Evolutionary conservation across 2,113 vertebrate genomes (phyloP), one percentile per base, ranked within the genome.

Genomic region (Odontophorus gujanensis): DNA sequence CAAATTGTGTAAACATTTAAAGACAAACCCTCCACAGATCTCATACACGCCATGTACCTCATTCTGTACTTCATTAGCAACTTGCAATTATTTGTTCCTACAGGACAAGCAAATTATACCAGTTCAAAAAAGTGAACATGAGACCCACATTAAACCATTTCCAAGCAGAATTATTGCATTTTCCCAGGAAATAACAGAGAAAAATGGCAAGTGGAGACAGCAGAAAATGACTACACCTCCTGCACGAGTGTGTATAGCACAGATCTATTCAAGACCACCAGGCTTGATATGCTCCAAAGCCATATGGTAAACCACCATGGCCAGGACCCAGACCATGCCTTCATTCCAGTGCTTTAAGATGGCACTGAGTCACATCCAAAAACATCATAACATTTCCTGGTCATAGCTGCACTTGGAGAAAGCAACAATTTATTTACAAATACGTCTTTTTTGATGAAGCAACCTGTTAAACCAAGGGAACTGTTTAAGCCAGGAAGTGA

Each of bases 271-370:
- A 8, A 68, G 48, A 36, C 7, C 9, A 5, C 63, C 15, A 8
- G 9, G 59, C 76, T 48, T 5, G 7, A 40, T 0, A 3, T 59
- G 47, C 10, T 85, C 20, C 9, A 9, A 8, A 66, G 78, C 38
- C 19, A 3, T 3, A 32, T 1, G 1, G 36, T 13, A 48, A 66
- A 82, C 12, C 0, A 1, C 4, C 43, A 5, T 0, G 10, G 13
- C 45, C 57, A 79, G n/a, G 42, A 53, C 28, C 45, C 18, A 13
- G 79, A 61, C 25, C 58, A 21, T 13, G 50, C n/a, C 43, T 28
- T n/a, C 4, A 3, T 12, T 69, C 26, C 61, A 25, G 2, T 1
- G 15, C 30, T 51, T 63, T 67, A 12, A 42, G 47, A n/a, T 85
- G 85, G 53, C 11, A 16, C 34, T 75, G 55, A 10, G 21, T 7